Conservation (phyloP, 2,797 vertebrate species). For the Sebastiscus albofasciatus region DNA sequence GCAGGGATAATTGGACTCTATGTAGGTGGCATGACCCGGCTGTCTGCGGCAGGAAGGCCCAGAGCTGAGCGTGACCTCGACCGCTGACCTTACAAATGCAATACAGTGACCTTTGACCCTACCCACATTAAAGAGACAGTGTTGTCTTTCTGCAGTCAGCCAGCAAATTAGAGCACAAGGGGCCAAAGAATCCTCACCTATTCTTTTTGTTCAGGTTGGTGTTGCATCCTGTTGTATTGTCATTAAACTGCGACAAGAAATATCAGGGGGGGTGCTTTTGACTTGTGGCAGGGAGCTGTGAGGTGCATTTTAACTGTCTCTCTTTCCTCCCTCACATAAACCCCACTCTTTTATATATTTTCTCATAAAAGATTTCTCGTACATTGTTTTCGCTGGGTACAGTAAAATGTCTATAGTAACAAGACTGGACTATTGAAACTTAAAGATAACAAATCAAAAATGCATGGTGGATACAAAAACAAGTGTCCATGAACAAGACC, state of each 20-base stretch:
- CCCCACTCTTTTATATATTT: neutral
- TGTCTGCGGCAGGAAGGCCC: constrained; percentile 82
- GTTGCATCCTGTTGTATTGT: constrained; percentile 64
- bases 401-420: neutral
- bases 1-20: constrained; percentile 82
- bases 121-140: constrained; percentile 81
- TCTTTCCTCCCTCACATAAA: neutral
- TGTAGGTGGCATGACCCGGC: constrained; percentile 85
- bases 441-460: neutral
- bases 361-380: neutral
- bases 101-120: constrained; percentile 82
- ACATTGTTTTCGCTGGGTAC: neutral
- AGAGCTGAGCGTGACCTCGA: constrained; percentile 76
- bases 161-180: constrained; percentile 72
- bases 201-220: constrained; percentile 52
- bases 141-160: constrained; percentile 81
- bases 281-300: constrained; percentile 10
- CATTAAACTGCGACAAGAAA: constrained; percentile 32
- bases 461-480: neutral
- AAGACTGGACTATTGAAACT: neutral
- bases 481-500: neutral
- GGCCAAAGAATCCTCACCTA: constrained; percentile 57
- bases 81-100: constrained; percentile 85
- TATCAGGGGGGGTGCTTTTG: constrained; percentile 16
- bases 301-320: neutral